Evolutionary conservation across 2,888 invertebrate species (phyloP).

Genomic region (Epistrophella euchroma): DNA sequence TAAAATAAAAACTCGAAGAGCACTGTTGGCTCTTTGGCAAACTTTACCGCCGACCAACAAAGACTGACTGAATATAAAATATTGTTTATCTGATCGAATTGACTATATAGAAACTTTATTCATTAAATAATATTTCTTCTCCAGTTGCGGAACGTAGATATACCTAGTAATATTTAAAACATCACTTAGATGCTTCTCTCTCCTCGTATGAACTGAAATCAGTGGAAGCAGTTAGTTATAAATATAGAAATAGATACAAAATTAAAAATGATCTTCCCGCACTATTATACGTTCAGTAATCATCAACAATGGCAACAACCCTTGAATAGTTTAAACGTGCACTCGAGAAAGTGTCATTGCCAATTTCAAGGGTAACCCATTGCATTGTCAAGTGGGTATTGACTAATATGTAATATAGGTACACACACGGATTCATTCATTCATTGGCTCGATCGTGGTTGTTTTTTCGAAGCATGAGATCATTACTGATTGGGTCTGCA

Average conservation of each 20-base stretch:
- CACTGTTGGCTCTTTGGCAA: constrained; percentile 19
- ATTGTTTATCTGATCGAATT: constrained; percentile 41
- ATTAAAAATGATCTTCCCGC: constrained; percentile 17
- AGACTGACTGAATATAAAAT: constrained; percentile 58
- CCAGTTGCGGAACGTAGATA: constrained; percentile 20
- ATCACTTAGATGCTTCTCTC: background rate
- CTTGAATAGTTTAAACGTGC: constrained; percentile 30
- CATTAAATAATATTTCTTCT: constrained; percentile 34
- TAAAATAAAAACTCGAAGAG: constrained; percentile 18
- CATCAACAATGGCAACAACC: constrained; percentile 25
- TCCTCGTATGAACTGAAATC: constrained; percentile 5
- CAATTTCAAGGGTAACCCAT: constrained; percentile 46
- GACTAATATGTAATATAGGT: too few relatives aligned
- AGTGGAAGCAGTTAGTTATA: constrained; percentile 26
- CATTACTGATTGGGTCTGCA: constrained; percentile 40
- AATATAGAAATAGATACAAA: background rate
- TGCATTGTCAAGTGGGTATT: constrained; percentile 38
- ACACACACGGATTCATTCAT: constrained; percentile 15
- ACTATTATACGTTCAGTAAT: constrained; percentile 8
- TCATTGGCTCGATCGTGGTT: constrained; percentile 57
- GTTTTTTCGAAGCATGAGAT: constrained; percentile 57
- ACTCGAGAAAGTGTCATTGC: constrained; percentile 34
- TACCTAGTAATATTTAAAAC: constrained; percentile 12
- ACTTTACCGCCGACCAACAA: constrained; percentile 51
- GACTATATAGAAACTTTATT: constrained; percentile 21